These are phyloP conservation scores for Sarcophaga subvicina DNA, from an alignment of 2,888 invertebrate species.

Conservation along the genomic window DNA sequence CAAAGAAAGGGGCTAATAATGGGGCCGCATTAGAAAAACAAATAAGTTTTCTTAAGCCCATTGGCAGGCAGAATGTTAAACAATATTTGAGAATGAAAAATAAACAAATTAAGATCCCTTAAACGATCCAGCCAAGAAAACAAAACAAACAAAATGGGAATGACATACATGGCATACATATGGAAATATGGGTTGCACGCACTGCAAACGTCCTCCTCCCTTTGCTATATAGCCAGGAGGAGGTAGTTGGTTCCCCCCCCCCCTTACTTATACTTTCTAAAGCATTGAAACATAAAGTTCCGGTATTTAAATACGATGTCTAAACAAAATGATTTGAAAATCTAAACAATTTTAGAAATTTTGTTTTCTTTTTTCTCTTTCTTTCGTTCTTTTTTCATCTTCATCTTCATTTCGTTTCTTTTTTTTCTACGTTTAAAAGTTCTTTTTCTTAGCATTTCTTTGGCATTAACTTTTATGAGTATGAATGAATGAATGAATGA, in stretches of 20 bases:
- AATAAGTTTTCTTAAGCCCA: neutral
- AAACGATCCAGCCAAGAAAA: neutral
- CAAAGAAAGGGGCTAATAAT: neutral
- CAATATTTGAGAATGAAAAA: neutral
- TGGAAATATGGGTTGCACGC: neutral
- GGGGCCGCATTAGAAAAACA: neutral
- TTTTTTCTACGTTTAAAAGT: no score
- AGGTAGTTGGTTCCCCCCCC: no score
- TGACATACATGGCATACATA: neutral
- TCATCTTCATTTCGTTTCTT: no score
- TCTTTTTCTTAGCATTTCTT: neutral
- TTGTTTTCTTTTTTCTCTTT: neutral
- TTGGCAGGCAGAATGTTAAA: neutral
- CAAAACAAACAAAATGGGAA: neutral
- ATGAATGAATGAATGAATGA: neutral
- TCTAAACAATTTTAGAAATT: slow-evolving; percentile 49
- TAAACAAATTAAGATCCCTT: neutral
- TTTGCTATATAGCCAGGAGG: no score
- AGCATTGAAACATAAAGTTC: slow-evolving; percentile 79
- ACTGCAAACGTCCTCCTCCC: no score
- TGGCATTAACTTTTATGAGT: neutral
- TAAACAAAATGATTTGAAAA: slow-evolving; percentile 73
- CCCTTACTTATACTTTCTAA: slow-evolving; percentile 76
- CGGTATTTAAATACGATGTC: slow-evolving; percentile 77
- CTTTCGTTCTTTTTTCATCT: no score